Evolutionary conservation across 2,888 invertebrate species (phyloP), one percentile per base, ranked within the genome.

Genomic region (Sthenelais limicola): DNA sequence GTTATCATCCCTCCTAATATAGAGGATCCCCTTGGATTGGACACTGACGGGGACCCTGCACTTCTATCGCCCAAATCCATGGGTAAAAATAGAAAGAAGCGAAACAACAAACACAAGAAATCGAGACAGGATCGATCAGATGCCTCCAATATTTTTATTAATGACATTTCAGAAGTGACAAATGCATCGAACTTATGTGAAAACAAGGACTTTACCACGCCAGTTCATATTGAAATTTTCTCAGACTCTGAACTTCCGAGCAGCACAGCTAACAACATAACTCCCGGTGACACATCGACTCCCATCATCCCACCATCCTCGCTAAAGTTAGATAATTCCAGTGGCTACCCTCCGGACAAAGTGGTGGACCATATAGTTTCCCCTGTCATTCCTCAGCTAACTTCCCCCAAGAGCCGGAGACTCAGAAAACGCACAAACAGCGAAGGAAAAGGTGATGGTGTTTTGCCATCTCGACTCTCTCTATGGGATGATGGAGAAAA

Each of bases 1-100:
- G 74, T 96, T 96, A 85, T 97, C 97, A 71, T 96, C 96, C 85
- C 97, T 67, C 94, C 94, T 38, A 96, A 97, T 86, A 94, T 96
- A 67, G 91, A 93, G 82, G 97, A 98, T 89, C 97, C 97, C 0
- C 88, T 98, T 68, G 96, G 96, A 89, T 89, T 98, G 68, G 87
- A 88, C 75, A 81, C 83, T 35, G 83, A 82, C 9, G 86, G 87
- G 68, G 85, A 81, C 68, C 78, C 76, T 48, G 74, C 77, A 3
- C 26, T 69, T 32, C 33, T 70, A n/a, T 70, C 75, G 26, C 72
- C 75, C 21, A 69, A 68, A 47, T 35, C 30, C 38, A 7, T 12
- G 21, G 38, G 74, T 1, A 80, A 77, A 56, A 73, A 67, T 26
- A 80, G 75, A 51, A 82, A 78, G 76, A 79, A 78, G 72, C 82